Evolutionary conservation across 1,140 invertebrate genomes (phyloP).

Genomic region (Antheraea mylitta): DNA sequence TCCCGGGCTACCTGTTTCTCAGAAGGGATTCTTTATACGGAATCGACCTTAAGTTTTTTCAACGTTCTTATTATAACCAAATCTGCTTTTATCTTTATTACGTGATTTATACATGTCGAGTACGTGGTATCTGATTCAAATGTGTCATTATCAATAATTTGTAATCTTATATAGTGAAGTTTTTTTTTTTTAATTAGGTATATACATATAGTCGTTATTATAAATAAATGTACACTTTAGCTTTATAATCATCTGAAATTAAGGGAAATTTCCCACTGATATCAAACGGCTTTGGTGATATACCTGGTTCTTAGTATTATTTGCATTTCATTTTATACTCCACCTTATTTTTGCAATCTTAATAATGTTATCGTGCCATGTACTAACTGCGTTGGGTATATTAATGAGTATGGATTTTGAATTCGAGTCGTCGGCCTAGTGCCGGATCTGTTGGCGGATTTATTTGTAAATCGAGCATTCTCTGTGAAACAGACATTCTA

Average conservation of each 20-base stretch:
- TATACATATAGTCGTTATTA: not conserved
- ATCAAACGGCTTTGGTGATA: no score
- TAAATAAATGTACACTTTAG: not conserved
- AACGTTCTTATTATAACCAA: not conserved
- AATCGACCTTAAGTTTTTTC: slow-evolving; percentile 4
- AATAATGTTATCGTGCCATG: not conserved
- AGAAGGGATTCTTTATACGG: not conserved
- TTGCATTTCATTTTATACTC: not conserved
- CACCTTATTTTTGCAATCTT: not conserved
- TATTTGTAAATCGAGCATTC: not conserved
- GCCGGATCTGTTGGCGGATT: slow-evolving; percentile 25
- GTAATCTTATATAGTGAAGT: no score
- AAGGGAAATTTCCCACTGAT: not conserved
- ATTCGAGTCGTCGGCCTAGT: slow-evolving; percentile 49
- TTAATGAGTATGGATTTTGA: slow-evolving; percentile 63
- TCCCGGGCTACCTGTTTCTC: not conserved
- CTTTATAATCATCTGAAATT: not conserved
- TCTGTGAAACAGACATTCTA: no score
- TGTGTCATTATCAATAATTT: not conserved
- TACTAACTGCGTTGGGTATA: slow-evolving; percentile 54
- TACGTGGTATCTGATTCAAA: not conserved
- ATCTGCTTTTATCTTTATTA: not conserved
- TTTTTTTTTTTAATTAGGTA: not conserved
- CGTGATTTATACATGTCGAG: not conserved
- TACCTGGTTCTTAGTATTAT: not conserved